Base-by-base conservation (phyloP, 2,888 invertebrate genomes). In the Ochropleura plecta region DNA sequence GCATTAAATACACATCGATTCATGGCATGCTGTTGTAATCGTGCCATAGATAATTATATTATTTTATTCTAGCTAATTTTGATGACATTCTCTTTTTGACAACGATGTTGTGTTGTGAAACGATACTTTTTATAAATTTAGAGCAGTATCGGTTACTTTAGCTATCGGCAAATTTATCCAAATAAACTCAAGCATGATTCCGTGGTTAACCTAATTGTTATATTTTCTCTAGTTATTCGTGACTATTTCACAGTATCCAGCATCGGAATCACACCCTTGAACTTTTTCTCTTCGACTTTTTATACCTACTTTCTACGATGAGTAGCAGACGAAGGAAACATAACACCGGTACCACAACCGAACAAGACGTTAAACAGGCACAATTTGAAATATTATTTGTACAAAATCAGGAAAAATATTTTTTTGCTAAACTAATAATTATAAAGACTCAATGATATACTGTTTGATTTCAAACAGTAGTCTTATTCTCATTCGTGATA, bases 1-100 rank as follows among this genome's bases (percentile, higher is more conserved):
- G 69, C 70, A 82, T 83, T 85, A 64, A 85, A 75, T 73, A 63
- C 70, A 62, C 63, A 85, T 85, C 74, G 20, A 59, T 63, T n/a
- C 48, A n/a, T 64, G 64, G 67, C 20, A 70, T 69, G 12, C 44
- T 30, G 46, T 51, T 75, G 59, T 59, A 66, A 55, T 53, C 65
- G 44, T 30, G 12, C n/a, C n/a, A n/a, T 51, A 63, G 42, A 69
- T 30, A 30, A 30, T 30, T 30, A 30, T 30, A 30, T 30, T 30
- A 30, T 30, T 30, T 30, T 46, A 66, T 46, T 75, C 48, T 63
- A 64, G 14, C 16, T 18, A 55, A 73, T 67, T 84, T 78, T 83
- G n/a, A 66, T 65, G 5, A 55, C 42, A 62, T 44, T 42, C 8
- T 68, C 16, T 46, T 53, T 73, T 65, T 55, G 6, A 10, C 18